Evolutionary conservation across 2,797 vertebrate genomes (phyloP), one percentile per base, ranked within the genome.

Genomic region (Cynopterus sphinx): DNA sequence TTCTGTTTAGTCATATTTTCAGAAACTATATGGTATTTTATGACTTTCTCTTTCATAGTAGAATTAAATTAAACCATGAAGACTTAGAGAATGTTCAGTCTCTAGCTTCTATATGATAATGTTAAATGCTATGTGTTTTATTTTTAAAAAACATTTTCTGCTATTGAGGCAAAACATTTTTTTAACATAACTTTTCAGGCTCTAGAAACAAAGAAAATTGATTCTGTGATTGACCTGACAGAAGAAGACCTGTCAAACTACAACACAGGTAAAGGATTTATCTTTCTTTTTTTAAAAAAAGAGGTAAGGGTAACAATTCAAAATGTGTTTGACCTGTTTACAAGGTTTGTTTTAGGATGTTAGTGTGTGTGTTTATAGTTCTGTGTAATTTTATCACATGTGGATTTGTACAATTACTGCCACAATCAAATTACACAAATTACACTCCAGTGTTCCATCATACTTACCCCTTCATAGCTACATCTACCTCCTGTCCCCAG

Each of bases 181-280:
- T 82, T 65, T 68, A 57, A 77, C 36, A 83, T 39, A 90, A 89
- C 33, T 93, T 94, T 87, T 88, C 51, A 98, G 98, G 73, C 12
- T 83, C 0, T 59, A 87, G 39, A 90, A 65, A 88, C 91, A 51
- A 94, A 79, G 36, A 95, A 96, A 93, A 9, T 49, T 53, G 68
- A 94, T 77, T 95, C 67, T 91, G 78, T 97, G 68, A 97, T 97
- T 24, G 70, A 97, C 57, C 75, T 97, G 96, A 97, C 97, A 2
- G 53, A 82, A 91, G 97, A 97, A 83, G 71, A 11, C 83, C 79
- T 21, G 4, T 46, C 74, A 49, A 83, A n/a, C 24, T 61, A 7
- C 74, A 94, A 41, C 61, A 95, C 71, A 97, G 96, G 96, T 98
- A 97, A 97, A 71, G 9, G 65, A 28, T 87, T 77, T 81, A 11